Conservation (phyloP, 2,797 vertebrate species). For the Cuniculus paca region DNA sequence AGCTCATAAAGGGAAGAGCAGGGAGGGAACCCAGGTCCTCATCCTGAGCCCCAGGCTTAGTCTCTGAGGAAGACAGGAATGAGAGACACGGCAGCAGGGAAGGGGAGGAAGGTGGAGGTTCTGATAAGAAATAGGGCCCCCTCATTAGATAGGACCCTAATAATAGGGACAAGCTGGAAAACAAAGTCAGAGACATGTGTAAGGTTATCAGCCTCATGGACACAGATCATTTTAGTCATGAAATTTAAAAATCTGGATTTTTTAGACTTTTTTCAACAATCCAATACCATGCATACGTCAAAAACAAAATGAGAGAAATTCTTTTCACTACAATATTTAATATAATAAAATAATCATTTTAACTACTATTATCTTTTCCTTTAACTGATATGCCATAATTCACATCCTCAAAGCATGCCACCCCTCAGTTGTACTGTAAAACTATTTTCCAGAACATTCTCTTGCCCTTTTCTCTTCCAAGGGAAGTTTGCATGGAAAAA, state of each 20-base stretch:
- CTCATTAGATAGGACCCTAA: background rate
- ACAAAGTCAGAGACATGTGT: background rate
- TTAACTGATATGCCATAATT: background rate
- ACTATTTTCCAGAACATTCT: background rate
- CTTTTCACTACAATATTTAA: background rate
- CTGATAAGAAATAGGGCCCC: background rate
- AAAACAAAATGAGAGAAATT: background rate
- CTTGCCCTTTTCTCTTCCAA: background rate
- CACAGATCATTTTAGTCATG: background rate
- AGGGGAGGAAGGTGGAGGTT: background rate
- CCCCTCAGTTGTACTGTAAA: background rate
- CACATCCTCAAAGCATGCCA: background rate
- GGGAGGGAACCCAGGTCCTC: background rate
- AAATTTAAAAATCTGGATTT: background rate
- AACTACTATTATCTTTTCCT: background rate
- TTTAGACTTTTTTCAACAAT: background rate
- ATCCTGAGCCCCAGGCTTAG: background rate
- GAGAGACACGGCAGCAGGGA: background rate
- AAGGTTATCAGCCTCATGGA: background rate
- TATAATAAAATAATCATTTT: background rate
- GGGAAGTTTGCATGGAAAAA: background rate
- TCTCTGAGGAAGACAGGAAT: background rate
- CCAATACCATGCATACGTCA: background rate
- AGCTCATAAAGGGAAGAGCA: background rate
- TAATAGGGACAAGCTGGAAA: background rate